Conservation (phyloP, 2,113 vertebrate genomes). For the Alethe castanea region DNA sequence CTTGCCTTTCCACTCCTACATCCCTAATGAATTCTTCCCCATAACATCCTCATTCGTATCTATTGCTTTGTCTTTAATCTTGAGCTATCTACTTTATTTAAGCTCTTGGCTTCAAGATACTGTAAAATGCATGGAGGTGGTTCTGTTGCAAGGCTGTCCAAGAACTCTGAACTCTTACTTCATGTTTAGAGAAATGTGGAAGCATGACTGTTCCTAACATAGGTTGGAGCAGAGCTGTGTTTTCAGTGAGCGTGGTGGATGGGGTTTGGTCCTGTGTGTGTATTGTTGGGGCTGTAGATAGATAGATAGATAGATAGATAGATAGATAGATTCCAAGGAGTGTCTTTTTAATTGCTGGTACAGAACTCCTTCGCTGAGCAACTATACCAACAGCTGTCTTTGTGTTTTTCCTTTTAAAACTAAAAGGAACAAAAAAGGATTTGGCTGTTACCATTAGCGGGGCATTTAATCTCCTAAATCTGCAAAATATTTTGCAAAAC, state of each 20-base stretch:
- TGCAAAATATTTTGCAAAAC: slow-evolving; percentile 68
- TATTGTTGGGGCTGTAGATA: not conserved
- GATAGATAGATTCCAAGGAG: not conserved
- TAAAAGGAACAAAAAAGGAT: slow-evolving; percentile 16
- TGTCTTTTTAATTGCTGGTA: slow-evolving; percentile 15
- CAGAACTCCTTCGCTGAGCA: slow-evolving; percentile 30
- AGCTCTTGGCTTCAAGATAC: not conserved
- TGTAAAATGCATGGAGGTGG: not conserved
- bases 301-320: too few species aligned
- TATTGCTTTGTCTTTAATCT: slow-evolving; percentile 35
- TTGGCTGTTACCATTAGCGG: slow-evolving; percentile 14
- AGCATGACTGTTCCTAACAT: not conserved
- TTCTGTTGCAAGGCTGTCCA: not conserved
- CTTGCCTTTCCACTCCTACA: slow-evolving; percentile 14
- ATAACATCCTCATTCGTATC: slow-evolving; percentile 6
- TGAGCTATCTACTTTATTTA: slow-evolving; percentile 20
- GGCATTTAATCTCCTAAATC: slow-evolving; percentile 71
- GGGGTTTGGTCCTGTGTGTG: not conserved
- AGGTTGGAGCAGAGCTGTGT: not conserved
- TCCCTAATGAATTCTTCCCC: slow-evolving; percentile 22
- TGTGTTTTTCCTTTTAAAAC: slow-evolving; percentile 32
- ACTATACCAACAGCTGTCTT: slow-evolving; percentile 63
- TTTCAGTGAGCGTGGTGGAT: not conserved
- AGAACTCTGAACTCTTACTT: not conserved
- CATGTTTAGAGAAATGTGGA: not conserved